A percentile compares a stretch with the other conserved stretches of the same genome.
Conservation (phyloP, 1,140 invertebrate genomes). For the Plodia interpunctella region DNA sequence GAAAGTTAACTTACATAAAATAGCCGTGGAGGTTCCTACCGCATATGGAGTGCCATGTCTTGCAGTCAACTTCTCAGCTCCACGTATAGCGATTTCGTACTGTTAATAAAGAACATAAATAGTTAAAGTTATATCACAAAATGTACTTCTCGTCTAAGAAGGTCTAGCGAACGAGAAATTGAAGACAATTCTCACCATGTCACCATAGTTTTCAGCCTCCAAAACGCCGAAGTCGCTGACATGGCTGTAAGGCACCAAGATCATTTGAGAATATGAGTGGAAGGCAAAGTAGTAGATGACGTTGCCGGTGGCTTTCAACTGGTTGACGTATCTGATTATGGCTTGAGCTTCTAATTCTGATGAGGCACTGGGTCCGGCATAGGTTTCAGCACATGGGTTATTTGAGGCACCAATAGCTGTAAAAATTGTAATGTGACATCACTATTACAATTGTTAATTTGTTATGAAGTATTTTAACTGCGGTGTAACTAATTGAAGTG, state of each 20-base stretch:
- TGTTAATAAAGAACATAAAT: conserved; percentile 15
- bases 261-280: conserved; percentile 87
- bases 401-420: conserved; percentile 82
- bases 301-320: conserved; percentile 41
- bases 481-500: too few species aligned
- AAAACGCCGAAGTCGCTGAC: conserved; percentile 52
- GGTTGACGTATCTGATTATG: conserved; percentile 65
- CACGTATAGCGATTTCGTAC: conserved; percentile 63
- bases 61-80: conserved; percentile 52
- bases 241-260: conserved; percentile 85
- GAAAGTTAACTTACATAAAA: conserved; percentile 65
- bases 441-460: too few species aligned
- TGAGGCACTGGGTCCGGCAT: conserved; percentile 87
- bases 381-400: conserved; percentile 92
- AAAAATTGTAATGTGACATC: too few species aligned
- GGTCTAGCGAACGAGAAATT: too few species aligned
- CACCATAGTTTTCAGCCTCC: conserved; percentile 80
- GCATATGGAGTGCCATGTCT: conserved; percentile 64
- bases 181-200: conserved; percentile 80
- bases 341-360: conserved; percentile 94
- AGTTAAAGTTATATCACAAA: too few species aligned
- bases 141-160: too few species aligned
- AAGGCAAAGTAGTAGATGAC: conserved; percentile 78
- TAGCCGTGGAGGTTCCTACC: conserved; percentile 72
- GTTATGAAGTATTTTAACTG: too few species aligned